Conservation (phyloP, 1,140 invertebrate species). For the Batillaria attramentaria region DNA sequence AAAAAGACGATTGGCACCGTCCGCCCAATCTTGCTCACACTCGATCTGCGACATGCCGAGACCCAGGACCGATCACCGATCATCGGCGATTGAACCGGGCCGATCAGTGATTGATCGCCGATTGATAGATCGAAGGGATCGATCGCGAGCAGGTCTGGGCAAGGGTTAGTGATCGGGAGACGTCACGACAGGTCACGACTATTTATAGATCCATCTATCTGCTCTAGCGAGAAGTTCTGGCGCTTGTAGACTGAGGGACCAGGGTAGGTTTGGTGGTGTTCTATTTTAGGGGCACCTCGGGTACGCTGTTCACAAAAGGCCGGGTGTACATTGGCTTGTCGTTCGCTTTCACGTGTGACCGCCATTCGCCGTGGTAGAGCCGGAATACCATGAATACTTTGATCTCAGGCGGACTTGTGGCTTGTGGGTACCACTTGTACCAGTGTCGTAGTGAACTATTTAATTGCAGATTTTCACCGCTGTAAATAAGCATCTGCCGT, state of each 20-base stretch:
- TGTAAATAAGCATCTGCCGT: too few species aligned
- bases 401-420: too few species aligned
- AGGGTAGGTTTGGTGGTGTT: background rate
- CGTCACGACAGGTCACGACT: too few species aligned
- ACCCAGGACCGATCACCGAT: background rate
- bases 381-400: too few species aligned
- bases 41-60: conserved; percentile 71
- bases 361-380: background rate
- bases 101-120: conserved; percentile 17
- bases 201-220: too few species aligned
- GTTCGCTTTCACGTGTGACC: background rate
- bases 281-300: too few species aligned
- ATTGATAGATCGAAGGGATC: background rate
- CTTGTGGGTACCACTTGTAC: too few species aligned
- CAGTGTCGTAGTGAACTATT: too few species aligned
- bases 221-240: background rate
- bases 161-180: background rate
- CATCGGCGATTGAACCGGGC: conserved; percentile 20
- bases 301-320: too few species aligned
- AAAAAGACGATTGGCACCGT: background rate
- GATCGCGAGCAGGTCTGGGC: background rate
- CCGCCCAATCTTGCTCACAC: background rate
- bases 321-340: background rate
- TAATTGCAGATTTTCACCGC: too few species aligned
- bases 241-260: background rate